These are phyloP conservation scores for Leptinotarsa juncta DNA, from an alignment of 2,888 invertebrate species.

Conservation along the genomic window DNA sequence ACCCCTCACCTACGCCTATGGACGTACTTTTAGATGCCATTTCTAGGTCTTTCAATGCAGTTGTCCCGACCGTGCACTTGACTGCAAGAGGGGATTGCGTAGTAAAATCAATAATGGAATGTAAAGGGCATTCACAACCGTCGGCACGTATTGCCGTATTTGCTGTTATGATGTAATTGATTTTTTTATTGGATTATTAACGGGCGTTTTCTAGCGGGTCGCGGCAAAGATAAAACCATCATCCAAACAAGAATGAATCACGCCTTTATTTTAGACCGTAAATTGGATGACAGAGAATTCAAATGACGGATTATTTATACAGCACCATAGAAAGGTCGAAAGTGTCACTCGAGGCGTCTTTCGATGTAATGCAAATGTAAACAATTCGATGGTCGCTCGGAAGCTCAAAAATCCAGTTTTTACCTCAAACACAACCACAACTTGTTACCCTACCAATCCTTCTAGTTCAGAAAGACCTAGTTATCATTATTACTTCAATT, in stretches of 20 bases:
- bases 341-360: background rate
- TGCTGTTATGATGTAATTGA: conserved; percentile 34
- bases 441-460: too few relatives aligned
- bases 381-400: background rate
- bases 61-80: conserved; percentile 14
- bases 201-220: background rate
- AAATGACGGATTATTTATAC: background rate
- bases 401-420: too few relatives aligned
- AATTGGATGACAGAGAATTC: conserved; percentile 10
- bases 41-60: conserved; percentile 23
- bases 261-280: conserved; percentile 16
- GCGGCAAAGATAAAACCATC: conserved; percentile 1
- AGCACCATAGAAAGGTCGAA: background rate
- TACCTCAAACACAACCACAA: too few relatives aligned
- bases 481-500: too few relatives aligned
- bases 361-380: background rate
- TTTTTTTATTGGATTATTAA: conserved; percentile 36
- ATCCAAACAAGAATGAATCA: conserved; percentile 16
- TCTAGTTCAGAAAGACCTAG: too few relatives aligned
- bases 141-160: conserved; percentile 20
- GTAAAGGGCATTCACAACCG: conserved; percentile 31
- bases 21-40: conserved; percentile 21
- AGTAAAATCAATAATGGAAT: conserved; percentile 35
- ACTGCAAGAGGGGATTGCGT: conserved; percentile 23
- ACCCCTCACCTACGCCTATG: background rate